Base-by-base conservation (phyloP, 2,113 vertebrate species). In the Opisthocomus hoazin region DNA sequence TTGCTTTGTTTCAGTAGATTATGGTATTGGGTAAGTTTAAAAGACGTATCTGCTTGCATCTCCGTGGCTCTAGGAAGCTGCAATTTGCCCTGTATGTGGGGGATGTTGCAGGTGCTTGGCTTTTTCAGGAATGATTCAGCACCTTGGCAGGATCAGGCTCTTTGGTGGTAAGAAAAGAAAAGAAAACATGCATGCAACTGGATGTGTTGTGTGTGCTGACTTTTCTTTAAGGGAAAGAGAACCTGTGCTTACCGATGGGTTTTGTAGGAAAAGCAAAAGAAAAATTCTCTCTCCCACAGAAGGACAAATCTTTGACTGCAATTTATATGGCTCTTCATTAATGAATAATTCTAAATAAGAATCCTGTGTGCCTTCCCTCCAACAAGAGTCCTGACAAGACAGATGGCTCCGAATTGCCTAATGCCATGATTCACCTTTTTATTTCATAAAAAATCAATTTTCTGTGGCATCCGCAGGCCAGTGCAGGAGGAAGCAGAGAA, bases 71-170 rank as follows among this genome's bases (percentile, higher is more conserved):
- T 1, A 17, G 66, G 63, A 4, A 32, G 57, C 37, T 26, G 87
- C 73, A 27, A 1, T 11, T 50, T 19, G 0, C n/a, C 18, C 65
- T 0, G 2, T 3, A 0, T 2, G n/a, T 1, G 12, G 32, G 64
- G 5, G n/a, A 30, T 7, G 36, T 0, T 69, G 85, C 82, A 74
- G 93, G 81, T 58, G 41, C 54, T 58, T 4, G 15, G 36, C 15
- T 45, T 22, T 26, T 39, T 26, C 17, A 16, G 89, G 56, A 15
- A 15, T 20, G 43, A 81, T 78, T 69, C 86, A 84, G 95, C 88
- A 86, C 56, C 90, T 32, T 6, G 64, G 65, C 57, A 90, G 89
- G 53, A 79, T 37, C 82, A 5, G 83, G 79, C 75, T 26, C 53
- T 30, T 19, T 6, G 45, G 34, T 1, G 8, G 64, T 50, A 77